A percentile compares a stretch with the other conserved stretches of the same genome.
These are phyloP conservation scores for Cantharis lateralis DNA, from an alignment of 2,888 invertebrate genomes.

Conservation along the genomic window DNA sequence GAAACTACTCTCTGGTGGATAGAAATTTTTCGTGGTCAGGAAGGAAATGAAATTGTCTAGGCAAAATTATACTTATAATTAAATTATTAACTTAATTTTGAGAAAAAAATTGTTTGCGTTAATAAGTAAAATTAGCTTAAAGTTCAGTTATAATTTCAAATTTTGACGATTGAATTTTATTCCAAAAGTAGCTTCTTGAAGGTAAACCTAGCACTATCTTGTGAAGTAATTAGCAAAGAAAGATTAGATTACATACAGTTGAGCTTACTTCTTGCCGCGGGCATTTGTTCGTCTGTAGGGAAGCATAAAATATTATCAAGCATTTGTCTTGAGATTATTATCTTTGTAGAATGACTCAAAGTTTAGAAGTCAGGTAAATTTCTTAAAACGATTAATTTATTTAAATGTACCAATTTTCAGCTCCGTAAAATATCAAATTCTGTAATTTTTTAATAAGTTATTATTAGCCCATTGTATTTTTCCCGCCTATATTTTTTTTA, in stretches of 20 bases:
- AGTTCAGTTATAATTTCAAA: not conserved
- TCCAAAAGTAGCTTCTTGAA: conserved; percentile 18
- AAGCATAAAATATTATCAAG: conserved; percentile 46
- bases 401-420: conserved; percentile 10
- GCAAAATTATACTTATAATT: no score
- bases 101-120: not conserved
- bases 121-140: not conserved
- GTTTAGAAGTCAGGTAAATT: conserved; percentile 33
- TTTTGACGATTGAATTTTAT: not conserved
- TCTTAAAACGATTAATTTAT: conserved; percentile 29
- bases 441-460: not conserved
- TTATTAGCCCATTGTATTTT: not conserved
- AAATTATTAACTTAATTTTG: no score
- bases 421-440: not conserved
- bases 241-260: conserved; percentile 43
- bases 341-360: conserved; percentile 31
- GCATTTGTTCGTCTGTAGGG: conserved; percentile 39
- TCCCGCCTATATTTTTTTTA: not conserved
- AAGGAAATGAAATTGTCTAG: no score
- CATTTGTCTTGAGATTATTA: conserved; percentile 44
- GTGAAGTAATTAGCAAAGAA: conserved; percentile 42
- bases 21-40: no score
- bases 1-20: no score
- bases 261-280: conserved; percentile 39
- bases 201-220: conserved; percentile 32